phyloP scores from a whole-genome alignment of 2,113 vertebrate species.

The Clarias magur region DNA sequence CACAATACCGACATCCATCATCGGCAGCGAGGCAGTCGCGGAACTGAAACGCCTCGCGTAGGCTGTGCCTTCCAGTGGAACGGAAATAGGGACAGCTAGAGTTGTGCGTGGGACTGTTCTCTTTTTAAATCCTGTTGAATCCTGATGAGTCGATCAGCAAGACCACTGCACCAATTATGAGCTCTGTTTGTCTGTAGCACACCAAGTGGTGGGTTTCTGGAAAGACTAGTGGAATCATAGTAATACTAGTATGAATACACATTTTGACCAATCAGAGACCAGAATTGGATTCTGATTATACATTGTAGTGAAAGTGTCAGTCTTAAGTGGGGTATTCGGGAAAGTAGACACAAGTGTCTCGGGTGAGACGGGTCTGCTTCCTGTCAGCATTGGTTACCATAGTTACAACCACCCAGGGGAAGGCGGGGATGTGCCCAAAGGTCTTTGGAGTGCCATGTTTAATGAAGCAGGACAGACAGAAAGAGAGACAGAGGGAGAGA shows the following conservation, averaged over 20 bases:
- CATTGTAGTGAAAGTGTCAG: no score
- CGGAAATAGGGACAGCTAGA: not conserved
- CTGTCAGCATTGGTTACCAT: conserved; percentile 57
- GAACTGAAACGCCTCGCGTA: not conserved
- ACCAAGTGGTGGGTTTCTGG: not conserved
- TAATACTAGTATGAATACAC: no score
- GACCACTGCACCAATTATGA: not conserved
- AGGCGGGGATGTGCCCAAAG: conserved; percentile 53
- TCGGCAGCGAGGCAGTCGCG: not conserved
- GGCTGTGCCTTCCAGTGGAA: not conserved
- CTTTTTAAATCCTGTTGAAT: not conserved
- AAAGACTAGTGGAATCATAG: not conserved
- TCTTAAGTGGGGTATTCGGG: not conserved
- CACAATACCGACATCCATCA: conserved; percentile 10
- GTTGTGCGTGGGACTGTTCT: not conserved
- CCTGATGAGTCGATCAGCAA: not conserved
- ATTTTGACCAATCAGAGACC: not conserved
- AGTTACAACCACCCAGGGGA: conserved; percentile 51
- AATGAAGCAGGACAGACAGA: conserved; percentile 45
- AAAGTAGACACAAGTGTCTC: not conserved
- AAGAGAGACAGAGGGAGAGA: not conserved
- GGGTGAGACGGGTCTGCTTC: conserved; percentile 10
- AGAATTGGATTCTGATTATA: not conserved
- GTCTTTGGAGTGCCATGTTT: conserved; percentile 59
- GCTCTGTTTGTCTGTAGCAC: not conserved